These are phyloP conservation scores for Dunckerocampus dactyliophorus DNA, from an alignment of 2,113 vertebrate species.

Conservation along the genomic window DNA sequence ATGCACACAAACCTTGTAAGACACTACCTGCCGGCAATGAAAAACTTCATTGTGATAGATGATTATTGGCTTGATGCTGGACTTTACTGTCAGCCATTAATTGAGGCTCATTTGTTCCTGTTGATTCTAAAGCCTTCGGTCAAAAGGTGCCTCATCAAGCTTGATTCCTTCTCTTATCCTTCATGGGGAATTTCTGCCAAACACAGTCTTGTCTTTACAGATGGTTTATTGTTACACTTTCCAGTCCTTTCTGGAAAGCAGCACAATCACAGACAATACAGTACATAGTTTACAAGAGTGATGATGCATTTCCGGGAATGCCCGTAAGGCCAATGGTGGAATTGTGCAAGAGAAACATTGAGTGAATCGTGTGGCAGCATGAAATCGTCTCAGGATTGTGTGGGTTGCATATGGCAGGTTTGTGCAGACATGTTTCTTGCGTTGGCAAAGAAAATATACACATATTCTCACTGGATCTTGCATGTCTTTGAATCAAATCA, in stretches of 20 bases:
- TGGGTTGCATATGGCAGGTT: conserved; percentile 50
- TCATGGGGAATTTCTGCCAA: neutral
- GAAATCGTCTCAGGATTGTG: conserved; percentile 36
- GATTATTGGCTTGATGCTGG: neutral
- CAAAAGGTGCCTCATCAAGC: neutral
- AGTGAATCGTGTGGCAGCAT: conserved; percentile 26
- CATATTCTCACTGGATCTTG: conserved; percentile 13
- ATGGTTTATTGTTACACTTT: neutral
- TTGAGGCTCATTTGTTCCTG: neutral
- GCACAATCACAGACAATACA: conserved; percentile 22
- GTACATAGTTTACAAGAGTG: neutral
- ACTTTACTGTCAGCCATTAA: neutral
- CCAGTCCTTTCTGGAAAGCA: neutral
- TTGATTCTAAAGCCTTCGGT: neutral
- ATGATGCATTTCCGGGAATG: neutral
- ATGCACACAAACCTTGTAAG: neutral
- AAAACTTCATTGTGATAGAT: neutral
- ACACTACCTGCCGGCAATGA: neutral
- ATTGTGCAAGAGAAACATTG: conserved; percentile 5
- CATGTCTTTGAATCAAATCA: conserved; percentile 29
- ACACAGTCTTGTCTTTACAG: neutral
- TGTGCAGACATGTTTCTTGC: conserved; percentile 18
- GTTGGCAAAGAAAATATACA: conserved; percentile 14
- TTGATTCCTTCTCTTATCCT: neutral
- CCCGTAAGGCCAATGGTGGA: neutral